A percentile compares a stretch with the other conserved stretches of the same genome.
Conservation (phyloP, 2,888 invertebrate genomes). For the Rhodophaea formosa region DNA sequence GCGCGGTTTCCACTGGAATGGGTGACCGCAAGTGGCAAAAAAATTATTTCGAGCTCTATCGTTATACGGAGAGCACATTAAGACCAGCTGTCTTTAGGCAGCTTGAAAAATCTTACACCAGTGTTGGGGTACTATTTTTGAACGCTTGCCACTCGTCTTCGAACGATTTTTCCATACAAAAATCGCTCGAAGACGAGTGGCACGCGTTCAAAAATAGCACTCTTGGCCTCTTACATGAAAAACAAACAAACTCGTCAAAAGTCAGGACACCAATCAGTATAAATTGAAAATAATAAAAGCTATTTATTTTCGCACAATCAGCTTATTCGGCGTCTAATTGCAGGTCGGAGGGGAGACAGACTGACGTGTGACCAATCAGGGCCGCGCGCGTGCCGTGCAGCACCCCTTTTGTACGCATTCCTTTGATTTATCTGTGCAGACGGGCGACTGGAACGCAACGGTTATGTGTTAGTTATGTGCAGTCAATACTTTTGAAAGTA, state of each 20-base stretch:
- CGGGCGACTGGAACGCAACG: constrained; percentile 37
- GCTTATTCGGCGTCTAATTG: constrained; percentile 70
- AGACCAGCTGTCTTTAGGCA: too few species aligned
- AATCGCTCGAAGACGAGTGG: too few species aligned
- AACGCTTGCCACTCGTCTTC: too few species aligned
- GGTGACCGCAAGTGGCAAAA: too few species aligned
- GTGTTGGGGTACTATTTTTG: too few species aligned
- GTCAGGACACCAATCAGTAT: not conserved
- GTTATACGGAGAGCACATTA: too few species aligned
- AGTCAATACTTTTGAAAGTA: too few species aligned
- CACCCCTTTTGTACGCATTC: constrained; percentile 73
- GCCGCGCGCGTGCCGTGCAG: constrained; percentile 69
- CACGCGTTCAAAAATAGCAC: too few species aligned
- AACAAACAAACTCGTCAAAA: not conserved
- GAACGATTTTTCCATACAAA: too few species aligned
- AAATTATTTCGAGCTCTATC: too few species aligned
- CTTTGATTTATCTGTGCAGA: constrained; percentile 54
- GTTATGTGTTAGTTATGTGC: not conserved
- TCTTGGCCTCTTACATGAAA: not conserved
- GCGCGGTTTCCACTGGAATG: too few species aligned
- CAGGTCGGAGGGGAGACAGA: constrained; percentile 32
- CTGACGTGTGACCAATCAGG: constrained; percentile 67
- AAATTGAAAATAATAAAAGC: constrained; percentile 13
- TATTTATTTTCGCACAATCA: constrained; percentile 44
- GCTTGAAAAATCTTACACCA: too few species aligned